Evolutionary conservation across 2,797 vertebrate species (phyloP).

Genomic region (Anabas testudineus): DNA sequence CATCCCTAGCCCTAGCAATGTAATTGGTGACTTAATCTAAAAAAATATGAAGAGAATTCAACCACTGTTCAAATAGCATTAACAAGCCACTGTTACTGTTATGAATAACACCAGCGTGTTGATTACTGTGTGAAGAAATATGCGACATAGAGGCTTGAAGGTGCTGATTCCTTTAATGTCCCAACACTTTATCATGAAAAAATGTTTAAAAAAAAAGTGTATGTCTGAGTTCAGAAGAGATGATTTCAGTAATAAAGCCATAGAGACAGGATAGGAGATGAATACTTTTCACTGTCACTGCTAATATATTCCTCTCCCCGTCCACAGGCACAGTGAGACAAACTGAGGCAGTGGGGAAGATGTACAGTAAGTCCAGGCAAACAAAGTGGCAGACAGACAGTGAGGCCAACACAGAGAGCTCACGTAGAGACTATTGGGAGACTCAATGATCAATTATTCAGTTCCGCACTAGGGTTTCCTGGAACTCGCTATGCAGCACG

Average conservation of each 20-base stretch:
- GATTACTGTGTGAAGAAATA: too few relatives aligned
- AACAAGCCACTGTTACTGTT: too few relatives aligned
- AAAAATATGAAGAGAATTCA: too few relatives aligned
- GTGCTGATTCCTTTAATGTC: too few relatives aligned
- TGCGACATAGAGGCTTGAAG: too few relatives aligned
- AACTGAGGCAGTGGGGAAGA: not conserved
- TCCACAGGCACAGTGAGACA: not conserved
- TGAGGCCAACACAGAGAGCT: conserved; percentile 32
- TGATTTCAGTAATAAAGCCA: not conserved
- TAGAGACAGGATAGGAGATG: not conserved
- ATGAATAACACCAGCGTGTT: too few relatives aligned
- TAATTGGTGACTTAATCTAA: too few relatives aligned
- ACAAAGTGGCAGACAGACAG: conserved; percentile 40
- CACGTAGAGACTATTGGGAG: conserved; percentile 57
- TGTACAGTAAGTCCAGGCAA: not conserved
- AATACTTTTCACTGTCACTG: not conserved
- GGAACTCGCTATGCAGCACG: conserved; percentile 34
- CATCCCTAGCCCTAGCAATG: too few relatives aligned
- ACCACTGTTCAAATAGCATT: too few relatives aligned
- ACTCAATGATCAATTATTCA: conserved; percentile 75
- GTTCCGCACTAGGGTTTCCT: conserved; percentile 55
- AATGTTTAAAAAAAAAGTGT: too few relatives aligned
- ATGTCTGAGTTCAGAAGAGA: too few relatives aligned
- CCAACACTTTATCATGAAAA: too few relatives aligned
- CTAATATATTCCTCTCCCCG: not conserved